Evolutionary conservation across 2,888 invertebrate species (phyloP), one percentile per base, ranked within the genome.

Genomic region (Serripes groenlandicus): DNA sequence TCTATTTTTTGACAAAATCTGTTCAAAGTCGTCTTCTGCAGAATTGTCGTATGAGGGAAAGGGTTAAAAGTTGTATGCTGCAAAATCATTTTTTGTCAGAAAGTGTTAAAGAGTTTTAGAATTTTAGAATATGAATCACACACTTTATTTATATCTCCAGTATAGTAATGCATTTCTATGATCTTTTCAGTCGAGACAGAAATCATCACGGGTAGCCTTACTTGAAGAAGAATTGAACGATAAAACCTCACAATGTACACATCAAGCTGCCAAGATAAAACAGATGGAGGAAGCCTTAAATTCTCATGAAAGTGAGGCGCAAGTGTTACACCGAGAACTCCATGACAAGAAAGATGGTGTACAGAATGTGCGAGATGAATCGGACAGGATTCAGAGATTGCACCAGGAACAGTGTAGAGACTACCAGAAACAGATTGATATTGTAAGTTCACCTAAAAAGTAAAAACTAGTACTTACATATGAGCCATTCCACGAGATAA

Each of bases 361-460:
- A 15, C 72, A 83, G 18, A 66, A 81, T 21, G 73, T 81, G 28
- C 74, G 78, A 26, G 79, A 77, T n/a, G 85, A 82, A 7, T 75
- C 78, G 7, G 89, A 91, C 28, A 85, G 89, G 37, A 74, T 82
- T 34, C 90, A 90, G 76, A 82, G 89, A 32, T 71, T 91, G 42
- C 91, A 92, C 70, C 78, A 82, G 23, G 90, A 92, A 32, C 92
- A 92, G 83, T 91, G 91, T 81, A 73, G 79, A 34, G 92, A 93
- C 35, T 90, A 89, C 72, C 90, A 92, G 81, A 89, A 90, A 79
- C 91, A 92, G 81, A 90, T 92, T 71, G 92, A 92, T 37, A 90
- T 89, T 58, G 93, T 93, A 85, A 87, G 89, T 83, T 52, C 1
- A 3, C n/a, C n/a, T n/a, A n/a, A n/a, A n/a, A n/a, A n/a, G n/a